Conservation (phyloP, 2,113 vertebrate species). For the Etheostoma cragini region DNA sequence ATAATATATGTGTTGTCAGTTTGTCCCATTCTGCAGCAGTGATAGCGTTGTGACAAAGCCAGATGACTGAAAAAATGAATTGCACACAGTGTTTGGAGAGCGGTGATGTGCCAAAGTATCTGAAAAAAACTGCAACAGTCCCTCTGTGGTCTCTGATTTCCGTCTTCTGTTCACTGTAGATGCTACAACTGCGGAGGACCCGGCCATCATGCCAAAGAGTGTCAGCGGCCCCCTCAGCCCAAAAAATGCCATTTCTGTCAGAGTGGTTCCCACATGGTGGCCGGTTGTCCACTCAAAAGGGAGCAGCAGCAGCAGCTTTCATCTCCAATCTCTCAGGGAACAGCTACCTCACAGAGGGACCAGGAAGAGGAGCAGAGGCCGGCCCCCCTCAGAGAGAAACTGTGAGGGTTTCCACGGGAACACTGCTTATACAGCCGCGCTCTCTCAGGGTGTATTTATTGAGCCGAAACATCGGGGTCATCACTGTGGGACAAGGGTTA, state of each 20-base stretch:
- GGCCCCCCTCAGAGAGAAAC: conserved; percentile 76
- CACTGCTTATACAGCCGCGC: conserved; percentile 45
- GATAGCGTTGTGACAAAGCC: too few relatives aligned
- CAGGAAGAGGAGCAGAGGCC: conserved; percentile 84
- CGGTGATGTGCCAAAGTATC: too few relatives aligned
- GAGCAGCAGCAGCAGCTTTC: conserved; percentile 78
- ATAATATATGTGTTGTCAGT: too few relatives aligned
- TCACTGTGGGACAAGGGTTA: not conserved
- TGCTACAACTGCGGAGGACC: conserved; percentile 94
- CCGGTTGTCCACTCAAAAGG: conserved; percentile 88
- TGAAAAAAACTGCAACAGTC: not conserved
- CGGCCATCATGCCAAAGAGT: conserved; percentile 94
- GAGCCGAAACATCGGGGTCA: not conserved
- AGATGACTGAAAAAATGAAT: too few relatives aligned
- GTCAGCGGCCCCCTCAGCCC: conserved; percentile 92
- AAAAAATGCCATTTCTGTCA: conserved; percentile 95
- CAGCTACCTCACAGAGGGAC: conserved; percentile 78
- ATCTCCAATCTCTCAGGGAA: conserved; percentile 85
- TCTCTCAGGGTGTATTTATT: conserved; percentile 69
- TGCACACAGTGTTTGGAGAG: too few relatives aligned
- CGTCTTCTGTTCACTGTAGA: conserved; percentile 68
- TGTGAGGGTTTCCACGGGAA: conserved; percentile 35
- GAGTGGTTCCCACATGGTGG: conserved; percentile 92
- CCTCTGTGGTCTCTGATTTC: not conserved
- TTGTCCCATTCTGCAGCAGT: too few relatives aligned